These are phyloP conservation scores for Drosophila paranaensis DNA, from an alignment of 2,888 invertebrate species.

Conservation along the genomic window DNA sequence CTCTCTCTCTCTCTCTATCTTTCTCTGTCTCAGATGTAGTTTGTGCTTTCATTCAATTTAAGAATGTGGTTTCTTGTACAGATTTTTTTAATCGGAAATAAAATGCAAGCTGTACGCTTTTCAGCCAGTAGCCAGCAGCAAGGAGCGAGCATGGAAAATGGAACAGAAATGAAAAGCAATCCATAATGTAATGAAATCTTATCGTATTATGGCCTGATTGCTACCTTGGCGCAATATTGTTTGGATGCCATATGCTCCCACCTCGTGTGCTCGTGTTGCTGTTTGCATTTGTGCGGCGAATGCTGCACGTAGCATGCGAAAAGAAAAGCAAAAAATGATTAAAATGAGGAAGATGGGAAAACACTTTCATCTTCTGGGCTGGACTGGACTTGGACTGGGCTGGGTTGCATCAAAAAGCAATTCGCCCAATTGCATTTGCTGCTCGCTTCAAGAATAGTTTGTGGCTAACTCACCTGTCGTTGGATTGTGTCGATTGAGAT, in stretches of 20 bases:
- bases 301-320: slow-evolving; percentile 5
- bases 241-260: slow-evolving; percentile 17
- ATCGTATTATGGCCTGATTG: slow-evolving; percentile 54
- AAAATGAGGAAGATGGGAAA: neutral
- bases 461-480: slow-evolving; percentile 76
- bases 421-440: slow-evolving; percentile 33
- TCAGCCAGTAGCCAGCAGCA: neutral
- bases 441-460: slow-evolving; percentile 1
- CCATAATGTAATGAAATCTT: slow-evolving; percentile 48
- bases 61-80: neutral
- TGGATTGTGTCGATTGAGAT: slow-evolving; percentile 83
- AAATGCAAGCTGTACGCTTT: slow-evolving; percentile 16
- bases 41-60: neutral
- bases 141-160: neutral
- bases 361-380: slow-evolving; percentile 21
- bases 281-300: slow-evolving; percentile 19
- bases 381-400: too few species aligned
- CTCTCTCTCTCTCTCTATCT: neutral
- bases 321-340: neutral
- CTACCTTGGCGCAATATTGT: slow-evolving; percentile 51
- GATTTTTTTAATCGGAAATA: slow-evolving; percentile 15
- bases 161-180: slow-evolving; percentile 19
- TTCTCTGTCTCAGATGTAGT: neutral
- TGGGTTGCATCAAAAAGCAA: slow-evolving; percentile 15
- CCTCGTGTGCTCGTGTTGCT: slow-evolving; percentile 8